Evolutionary conservation across 2,888 invertebrate genomes (phyloP), one percentile per base, ranked within the genome.

Genomic region (Drosophila glabriapex): DNA sequence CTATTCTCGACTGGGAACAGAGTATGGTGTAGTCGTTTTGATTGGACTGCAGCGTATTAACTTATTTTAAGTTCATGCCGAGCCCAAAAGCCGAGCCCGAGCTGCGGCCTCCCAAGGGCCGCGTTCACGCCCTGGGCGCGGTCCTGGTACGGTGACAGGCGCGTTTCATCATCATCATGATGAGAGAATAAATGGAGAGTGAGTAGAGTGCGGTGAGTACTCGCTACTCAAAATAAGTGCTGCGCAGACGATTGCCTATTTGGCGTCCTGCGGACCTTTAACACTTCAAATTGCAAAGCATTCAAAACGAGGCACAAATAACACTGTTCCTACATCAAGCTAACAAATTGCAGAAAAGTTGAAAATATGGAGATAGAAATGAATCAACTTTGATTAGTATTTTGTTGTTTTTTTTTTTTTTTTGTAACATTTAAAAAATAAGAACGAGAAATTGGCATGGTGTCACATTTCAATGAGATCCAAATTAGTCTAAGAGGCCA

Each of bases 91-190:
- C 29, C 16, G 31, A 22, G 58, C 31, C 43, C 35, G 29, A 62
- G 19, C 29, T 19, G 37, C 16, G 37, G 31, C 31, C 35, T 50
- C 62, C 37, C 53, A 52, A 39, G 52, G 53, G 50, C 29, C 52
- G 33, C 33, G 49, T 49, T 25, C 25, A 49, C 49, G 60, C 58
- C 60, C 60, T 28, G 70, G 74, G 74, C 50, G 76, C 63, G 74
- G 74, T 49, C 28, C 28, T 28, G 58, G 31, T 58, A 14, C 58
- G 78, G 62, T 79, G 79, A 79, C 79, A 79, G 70, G 70, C 70
- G 50, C 66, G 60, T 66, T 78, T 64, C 66, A 71, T 76, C 66
- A 76, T 58, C 64, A 58, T 31, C 31, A 67, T 78, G 63, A 62
- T 71, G 77, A 31, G 29, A 29, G 55, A 39, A 28, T 19, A 25